A percentile compares a stretch with the other conserved stretches of the same genome.
phyloP scores from a whole-genome alignment of 2,113 vertebrate species.

The Plotosus lineatus region DNA sequence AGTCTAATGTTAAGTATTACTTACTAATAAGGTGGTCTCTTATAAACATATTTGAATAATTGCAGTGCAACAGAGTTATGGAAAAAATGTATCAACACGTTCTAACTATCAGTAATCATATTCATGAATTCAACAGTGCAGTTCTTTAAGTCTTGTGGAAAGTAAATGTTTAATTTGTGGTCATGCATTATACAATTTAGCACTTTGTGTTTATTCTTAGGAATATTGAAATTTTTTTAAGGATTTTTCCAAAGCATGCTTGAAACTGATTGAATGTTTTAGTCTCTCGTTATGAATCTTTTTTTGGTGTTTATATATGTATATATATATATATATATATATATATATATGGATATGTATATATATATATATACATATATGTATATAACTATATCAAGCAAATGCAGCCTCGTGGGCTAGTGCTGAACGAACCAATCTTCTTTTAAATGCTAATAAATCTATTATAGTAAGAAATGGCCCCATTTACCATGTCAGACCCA shows the following conservation, averaged over 20 bases:
- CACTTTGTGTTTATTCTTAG: neutral
- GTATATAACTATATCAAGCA: constrained; percentile 6
- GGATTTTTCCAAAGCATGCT: neutral
- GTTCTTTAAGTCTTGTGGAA: neutral
- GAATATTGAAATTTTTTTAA: neutral
- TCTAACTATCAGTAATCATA: neutral
- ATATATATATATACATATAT: no score
- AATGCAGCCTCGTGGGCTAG: neutral
- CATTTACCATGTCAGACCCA: neutral
- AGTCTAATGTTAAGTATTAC: neutral
- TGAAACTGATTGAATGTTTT: constrained; percentile 4
- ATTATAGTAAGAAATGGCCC: constrained; percentile 1
- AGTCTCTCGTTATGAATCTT: neutral
- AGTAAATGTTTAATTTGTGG: neutral
- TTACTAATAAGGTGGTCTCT: neutral
- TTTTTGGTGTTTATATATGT: neutral
- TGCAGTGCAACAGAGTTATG: neutral
- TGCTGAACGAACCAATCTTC: constrained; percentile 13
- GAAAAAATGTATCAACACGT: neutral
- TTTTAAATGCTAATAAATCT: constrained; percentile 33
- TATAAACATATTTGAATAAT: neutral
- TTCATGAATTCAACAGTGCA: neutral
- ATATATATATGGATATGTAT: no score
- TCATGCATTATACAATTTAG: neutral
- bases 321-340: no score